phyloP scores from a whole-genome alignment of 2,113 vertebrate genomes.

The Falcunculus frontatus region DNA sequence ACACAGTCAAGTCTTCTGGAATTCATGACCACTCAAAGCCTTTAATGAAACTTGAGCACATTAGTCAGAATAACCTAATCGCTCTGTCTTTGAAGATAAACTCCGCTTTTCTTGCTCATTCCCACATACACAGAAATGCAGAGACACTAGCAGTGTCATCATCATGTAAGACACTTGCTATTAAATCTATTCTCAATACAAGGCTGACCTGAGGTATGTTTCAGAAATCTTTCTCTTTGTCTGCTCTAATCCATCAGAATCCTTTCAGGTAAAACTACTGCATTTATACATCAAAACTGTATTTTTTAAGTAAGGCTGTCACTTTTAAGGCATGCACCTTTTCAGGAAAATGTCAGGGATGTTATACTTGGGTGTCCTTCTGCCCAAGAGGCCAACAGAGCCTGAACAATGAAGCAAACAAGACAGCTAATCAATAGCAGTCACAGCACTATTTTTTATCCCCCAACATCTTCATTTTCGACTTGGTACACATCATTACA shows the following conservation, averaged over 20 bases:
- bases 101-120: not conserved
- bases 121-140: not conserved
- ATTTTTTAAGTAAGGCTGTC: conserved; percentile 65
- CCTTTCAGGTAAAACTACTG: conserved; percentile 50
- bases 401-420: conserved; percentile 63
- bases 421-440: conserved; percentile 72
- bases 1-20: not conserved
- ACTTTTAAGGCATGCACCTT: conserved; percentile 60
- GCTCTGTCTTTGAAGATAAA: conserved; percentile 42
- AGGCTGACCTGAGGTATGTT: conserved; percentile 17
- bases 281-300: conserved; percentile 60
- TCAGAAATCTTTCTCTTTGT: conserved; percentile 43
- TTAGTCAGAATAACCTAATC: conserved; percentile 42
- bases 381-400: conserved; percentile 65
- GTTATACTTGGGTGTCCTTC: conserved; percentile 67
- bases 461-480: conserved; percentile 69
- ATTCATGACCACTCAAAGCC: conserved; percentile 34
- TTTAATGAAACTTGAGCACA: conserved; percentile 48
- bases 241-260: conserved; percentile 54
- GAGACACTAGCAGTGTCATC: not conserved
- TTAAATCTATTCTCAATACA: conserved; percentile 36
- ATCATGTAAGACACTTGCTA: conserved; percentile 37
- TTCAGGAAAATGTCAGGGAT: conserved; percentile 70
- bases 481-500: conserved; percentile 68
- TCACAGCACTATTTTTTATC: conserved; percentile 64